Base-by-base conservation (phyloP, 37 sponge, comb jelly and placozoan genomes). In the Beroe ovata region DNA sequence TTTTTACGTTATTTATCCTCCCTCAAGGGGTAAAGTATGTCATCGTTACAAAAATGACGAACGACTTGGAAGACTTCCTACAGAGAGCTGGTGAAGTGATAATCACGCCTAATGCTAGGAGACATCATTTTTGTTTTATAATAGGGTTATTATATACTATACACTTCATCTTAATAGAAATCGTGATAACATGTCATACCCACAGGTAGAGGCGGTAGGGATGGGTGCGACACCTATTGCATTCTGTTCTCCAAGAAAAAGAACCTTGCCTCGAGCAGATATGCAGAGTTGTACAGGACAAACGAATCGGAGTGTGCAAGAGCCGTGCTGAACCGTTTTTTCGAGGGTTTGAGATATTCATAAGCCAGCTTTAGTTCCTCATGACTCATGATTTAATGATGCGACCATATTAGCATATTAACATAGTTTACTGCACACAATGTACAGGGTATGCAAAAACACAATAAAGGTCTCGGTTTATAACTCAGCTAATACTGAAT, bases 11-110 rank as follows among this genome's bases (percentile, higher is more conserved):
- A 16, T 58, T n/a, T n/a, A n/a, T 58, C 59, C 59, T 19, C 11
- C 59, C 16, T 58, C 59, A 11, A 62, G 63, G 63, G 8, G 63
- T 62, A n/a, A 62, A 62, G 23, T 62, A 62, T 29, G 63, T 62
- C 21, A n/a, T 62, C n/a, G n/a, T 62, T 20, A 62, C 63, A 20
- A 8, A 29, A 8, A 62, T 62, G 63, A 62, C 63, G 3, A 62
- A 62, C n/a, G 23, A 8, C 26, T 28, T 62, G 3, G 63, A 62
- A 16, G 63, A 62, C 8, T 18, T 62, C 4, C 26, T 62, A 16
- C 63, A 62, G 23, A 62, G 63, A 62, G 63, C 63, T 28, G 63
- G 63, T 62, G 59, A 58, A 58, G 59, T 58, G 18, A 19, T 58
- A 58, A 19, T 19, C 59, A 19, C 18, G 18, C 11, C 59, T 58